Percentiles rank a stretch among this genome's conserved stretches.
phyloP scores from a whole-genome alignment of 2,797 vertebrate genomes.

The Sebastes kiyomatsui region DNA sequence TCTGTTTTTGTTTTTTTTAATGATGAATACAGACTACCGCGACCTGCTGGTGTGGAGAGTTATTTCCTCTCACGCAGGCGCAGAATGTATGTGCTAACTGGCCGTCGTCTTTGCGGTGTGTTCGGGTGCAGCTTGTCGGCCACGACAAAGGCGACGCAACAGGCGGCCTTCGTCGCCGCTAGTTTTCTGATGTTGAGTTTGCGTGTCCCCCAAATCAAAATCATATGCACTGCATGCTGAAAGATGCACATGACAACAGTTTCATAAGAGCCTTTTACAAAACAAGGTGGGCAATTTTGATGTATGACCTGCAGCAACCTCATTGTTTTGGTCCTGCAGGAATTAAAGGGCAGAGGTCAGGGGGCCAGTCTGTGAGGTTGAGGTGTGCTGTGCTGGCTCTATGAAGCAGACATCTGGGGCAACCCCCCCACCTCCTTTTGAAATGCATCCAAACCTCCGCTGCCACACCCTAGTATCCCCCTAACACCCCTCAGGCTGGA shows the following conservation, averaged over 20 bases:
- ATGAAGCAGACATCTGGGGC: slow-evolving; percentile 44
- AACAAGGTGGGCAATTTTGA: slow-evolving; percentile 18
- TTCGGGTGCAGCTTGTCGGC: too few species aligned
- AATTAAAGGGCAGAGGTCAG: slow-evolving; percentile 53
- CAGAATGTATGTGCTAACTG: too few species aligned
- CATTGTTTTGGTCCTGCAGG: slow-evolving; percentile 52
- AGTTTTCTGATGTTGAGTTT: too few species aligned
- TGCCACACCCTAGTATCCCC: slow-evolving; percentile 56
- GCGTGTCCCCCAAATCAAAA: not conserved
- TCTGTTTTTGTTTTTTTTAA: too few species aligned
- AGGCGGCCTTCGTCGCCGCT: too few species aligned
- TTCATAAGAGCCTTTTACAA: slow-evolving; percentile 1
- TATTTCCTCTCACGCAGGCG: too few species aligned
- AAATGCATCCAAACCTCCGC: slow-evolving; percentile 14
- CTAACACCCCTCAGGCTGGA: slow-evolving; percentile 61
- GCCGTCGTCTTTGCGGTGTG: too few species aligned
- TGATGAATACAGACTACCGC: too few species aligned
- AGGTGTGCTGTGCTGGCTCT: slow-evolving; percentile 52
- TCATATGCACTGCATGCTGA: not conserved
- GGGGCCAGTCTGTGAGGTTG: slow-evolving; percentile 48
- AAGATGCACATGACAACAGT: not conserved
- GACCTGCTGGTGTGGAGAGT: too few species aligned
- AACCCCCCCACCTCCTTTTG: slow-evolving; percentile 41
- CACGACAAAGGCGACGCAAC: too few species aligned
- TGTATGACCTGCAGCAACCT: slow-evolving; percentile 33